Evolutionary conservation across 2,888 invertebrate species (phyloP).

Genomic region (Scaptomyza flava): DNA sequence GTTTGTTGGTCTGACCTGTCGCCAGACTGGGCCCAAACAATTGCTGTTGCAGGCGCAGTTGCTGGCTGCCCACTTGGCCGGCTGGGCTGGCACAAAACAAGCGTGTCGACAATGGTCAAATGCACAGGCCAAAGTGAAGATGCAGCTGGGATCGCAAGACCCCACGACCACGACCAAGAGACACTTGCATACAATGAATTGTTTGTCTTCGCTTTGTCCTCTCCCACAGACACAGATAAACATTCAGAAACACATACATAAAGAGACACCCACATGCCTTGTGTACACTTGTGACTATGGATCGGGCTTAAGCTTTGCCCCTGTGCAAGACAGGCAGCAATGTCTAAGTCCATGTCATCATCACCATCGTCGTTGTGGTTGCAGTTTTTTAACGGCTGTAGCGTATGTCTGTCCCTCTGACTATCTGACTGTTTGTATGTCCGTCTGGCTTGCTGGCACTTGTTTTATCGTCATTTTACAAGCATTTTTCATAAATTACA

Average conservation of each 20-base stretch:
- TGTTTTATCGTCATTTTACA: slow-evolving; percentile 79
- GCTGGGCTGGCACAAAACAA: slow-evolving; percentile 46
- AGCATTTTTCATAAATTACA: slow-evolving; percentile 82
- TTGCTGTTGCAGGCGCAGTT: not conserved
- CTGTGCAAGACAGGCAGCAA: slow-evolving; percentile 69
- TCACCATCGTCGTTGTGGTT: slow-evolving; percentile 45
- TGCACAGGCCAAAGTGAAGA: slow-evolving; percentile 67
- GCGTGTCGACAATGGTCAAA: slow-evolving; percentile 76
- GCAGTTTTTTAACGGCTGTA: slow-evolving; percentile 31
- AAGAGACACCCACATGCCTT: slow-evolving; percentile 50
- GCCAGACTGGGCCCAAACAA: slow-evolving; percentile 51
- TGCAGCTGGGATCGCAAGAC: slow-evolving; percentile 63
- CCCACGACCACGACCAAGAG: slow-evolving; percentile 36
- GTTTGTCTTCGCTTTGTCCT: slow-evolving; percentile 55
- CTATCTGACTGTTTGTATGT: slow-evolving; percentile 17
- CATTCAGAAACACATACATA: slow-evolving; percentile 6
- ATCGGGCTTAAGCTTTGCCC: slow-evolving; percentile 44
- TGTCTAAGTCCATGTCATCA: slow-evolving; percentile 72
- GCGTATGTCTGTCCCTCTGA: slow-evolving; percentile 19
- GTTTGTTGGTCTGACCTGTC: slow-evolving; percentile 58
- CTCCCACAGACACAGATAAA: slow-evolving; percentile 25
- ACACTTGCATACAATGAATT: slow-evolving; percentile 69
- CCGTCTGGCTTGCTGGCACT: slow-evolving; percentile 49
- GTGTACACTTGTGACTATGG: slow-evolving; percentile 37
- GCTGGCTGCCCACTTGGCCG: slow-evolving; percentile 43